A percentile compares a stretch with the other conserved stretches of the same genome.
Conservation (phyloP, 2,888 invertebrate genomes). For the Magallana nippona region DNA sequence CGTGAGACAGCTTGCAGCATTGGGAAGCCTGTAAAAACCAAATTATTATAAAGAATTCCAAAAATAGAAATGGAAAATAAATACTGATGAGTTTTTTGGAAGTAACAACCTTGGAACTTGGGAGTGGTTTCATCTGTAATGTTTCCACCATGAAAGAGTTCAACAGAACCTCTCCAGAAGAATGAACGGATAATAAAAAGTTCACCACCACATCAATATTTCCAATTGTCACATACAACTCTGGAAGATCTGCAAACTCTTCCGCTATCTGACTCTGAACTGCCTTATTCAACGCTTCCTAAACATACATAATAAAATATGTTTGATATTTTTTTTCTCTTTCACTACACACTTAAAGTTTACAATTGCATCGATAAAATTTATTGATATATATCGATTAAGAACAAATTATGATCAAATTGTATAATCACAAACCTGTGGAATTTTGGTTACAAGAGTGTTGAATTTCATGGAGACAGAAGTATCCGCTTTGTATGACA, state of each 20-base stretch:
- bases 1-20: background rate
- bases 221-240: background rate
- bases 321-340: no score
- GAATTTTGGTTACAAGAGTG: background rate
- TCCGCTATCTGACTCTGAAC: background rate
- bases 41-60: background rate
- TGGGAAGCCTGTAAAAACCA: background rate
- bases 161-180: background rate
- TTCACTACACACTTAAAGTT: no score
- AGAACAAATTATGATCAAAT: no score
- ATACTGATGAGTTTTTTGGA: background rate
- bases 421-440: background rate
- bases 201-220: background rate
- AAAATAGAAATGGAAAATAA: background rate
- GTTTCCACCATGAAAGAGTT: slow-evolving; percentile 17
- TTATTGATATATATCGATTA: no score
- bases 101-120: background rate
- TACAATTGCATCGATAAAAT: no score
- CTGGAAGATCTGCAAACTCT: background rate
- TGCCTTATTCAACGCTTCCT: slow-evolving; percentile 1
- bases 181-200: background rate
- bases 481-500: background rate
- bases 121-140: background rate
- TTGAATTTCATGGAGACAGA: background rate
- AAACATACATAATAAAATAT: no score